These are phyloP conservation scores for Columbina picui DNA, from an alignment of 2,113 vertebrate species.

Conservation along the genomic window DNA sequence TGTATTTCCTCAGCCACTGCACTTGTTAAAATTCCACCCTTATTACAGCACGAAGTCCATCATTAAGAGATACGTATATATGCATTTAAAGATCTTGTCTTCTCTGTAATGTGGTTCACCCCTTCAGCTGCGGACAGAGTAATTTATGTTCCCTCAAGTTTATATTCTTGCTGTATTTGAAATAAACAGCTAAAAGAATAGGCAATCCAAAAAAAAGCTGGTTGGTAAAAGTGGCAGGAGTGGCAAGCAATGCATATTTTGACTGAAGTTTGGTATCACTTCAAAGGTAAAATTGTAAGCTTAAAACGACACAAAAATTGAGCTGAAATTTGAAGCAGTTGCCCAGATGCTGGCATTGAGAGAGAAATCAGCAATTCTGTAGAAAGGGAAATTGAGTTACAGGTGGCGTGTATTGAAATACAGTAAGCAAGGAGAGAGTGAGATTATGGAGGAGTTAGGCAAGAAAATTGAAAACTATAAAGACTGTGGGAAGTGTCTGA, in stretches of 20 bases:
- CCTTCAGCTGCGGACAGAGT: not conserved
- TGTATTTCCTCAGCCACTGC: rapidly evolving
- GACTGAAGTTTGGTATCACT: not conserved
- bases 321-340: not conserved
- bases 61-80: not conserved
- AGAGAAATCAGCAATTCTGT: not conserved
- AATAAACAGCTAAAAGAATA: rapidly evolving
- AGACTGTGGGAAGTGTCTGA: not conserved
- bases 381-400: not conserved
- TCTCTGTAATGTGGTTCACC: rapidly evolving
- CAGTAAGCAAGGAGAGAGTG: not conserved
- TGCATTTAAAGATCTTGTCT: not conserved
- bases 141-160: not conserved
- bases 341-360: not conserved
- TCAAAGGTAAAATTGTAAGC: not conserved
- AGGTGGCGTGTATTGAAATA: conserved; percentile 24
- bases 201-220: not conserved
- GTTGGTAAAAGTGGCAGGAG: not conserved
- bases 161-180: not conserved
- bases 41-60: not conserved
- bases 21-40: not conserved
- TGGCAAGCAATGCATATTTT: not conserved
- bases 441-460: not conserved
- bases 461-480: conserved; percentile 24
- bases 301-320: not conserved